Evolutionary conservation across 2,797 vertebrate species (phyloP).

Genomic region (Ceyx erithaca): DNA sequence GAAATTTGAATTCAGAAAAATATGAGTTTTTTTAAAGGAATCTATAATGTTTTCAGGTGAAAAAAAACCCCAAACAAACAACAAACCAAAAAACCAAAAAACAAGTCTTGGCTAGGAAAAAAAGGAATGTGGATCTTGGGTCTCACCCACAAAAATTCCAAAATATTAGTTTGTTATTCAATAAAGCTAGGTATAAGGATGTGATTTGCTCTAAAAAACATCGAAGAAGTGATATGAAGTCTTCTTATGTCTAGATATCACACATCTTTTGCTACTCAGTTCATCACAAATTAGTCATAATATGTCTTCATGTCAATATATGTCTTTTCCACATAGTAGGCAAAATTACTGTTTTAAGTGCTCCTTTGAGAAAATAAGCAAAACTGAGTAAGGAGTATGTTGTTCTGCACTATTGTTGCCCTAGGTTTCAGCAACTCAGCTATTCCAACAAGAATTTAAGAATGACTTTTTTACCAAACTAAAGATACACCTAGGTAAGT

Average conservation of each 20-base stretch:
- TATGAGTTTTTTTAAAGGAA: background rate
- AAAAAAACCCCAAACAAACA: background rate
- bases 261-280: fast-evolving
- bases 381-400: background rate
- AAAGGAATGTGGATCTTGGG: background rate
- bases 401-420: fast-evolving
- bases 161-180: background rate
- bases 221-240: background rate
- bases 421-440: background rate
- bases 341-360: background rate
- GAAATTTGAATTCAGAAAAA: background rate
- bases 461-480: background rate
- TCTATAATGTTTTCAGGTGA: background rate
- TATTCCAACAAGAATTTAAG: background rate
- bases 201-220: background rate
- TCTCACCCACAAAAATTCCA: background rate
- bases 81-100: background rate
- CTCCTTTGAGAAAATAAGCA: background rate
- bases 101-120: background rate
- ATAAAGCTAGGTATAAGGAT: background rate
- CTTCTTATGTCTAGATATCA: background rate
- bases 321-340: background rate
- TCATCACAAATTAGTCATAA: background rate
- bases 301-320: background rate
- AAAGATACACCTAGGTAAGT: background rate